Conservation (phyloP, 2,797 vertebrate genomes). For the Limnodromus scolopaceus region DNA sequence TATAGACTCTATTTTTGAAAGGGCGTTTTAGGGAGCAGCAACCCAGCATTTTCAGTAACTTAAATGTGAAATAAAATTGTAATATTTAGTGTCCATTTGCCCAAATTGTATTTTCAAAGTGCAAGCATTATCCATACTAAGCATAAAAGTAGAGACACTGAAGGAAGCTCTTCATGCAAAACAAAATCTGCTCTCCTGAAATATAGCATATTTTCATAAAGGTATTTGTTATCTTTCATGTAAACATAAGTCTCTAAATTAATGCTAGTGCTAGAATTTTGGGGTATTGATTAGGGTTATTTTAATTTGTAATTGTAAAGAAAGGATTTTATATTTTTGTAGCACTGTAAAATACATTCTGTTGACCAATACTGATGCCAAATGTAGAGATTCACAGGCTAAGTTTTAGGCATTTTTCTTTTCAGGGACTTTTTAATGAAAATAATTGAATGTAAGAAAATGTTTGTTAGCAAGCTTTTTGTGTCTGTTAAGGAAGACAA, state of each 20-base stretch:
- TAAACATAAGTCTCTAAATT: not conserved
- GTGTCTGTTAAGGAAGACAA: not conserved
- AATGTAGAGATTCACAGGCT: not conserved
- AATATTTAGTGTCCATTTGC: conserved; percentile 24
- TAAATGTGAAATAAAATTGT: conserved; percentile 61
- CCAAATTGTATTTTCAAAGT: conserved; percentile 49
- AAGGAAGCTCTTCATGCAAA: not conserved
- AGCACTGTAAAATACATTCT: not conserved
- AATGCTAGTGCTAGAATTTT: not conserved
- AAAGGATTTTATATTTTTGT: not conserved
- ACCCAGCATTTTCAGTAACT: conserved; percentile 53
- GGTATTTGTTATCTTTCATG: not conserved
- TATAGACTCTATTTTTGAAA: conserved; percentile 37
- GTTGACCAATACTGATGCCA: not conserved
- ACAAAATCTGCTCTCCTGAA: not conserved
- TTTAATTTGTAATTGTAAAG: not conserved
- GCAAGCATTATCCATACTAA: conserved; percentile 10
- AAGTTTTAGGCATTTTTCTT: not conserved
- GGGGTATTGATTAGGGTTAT: not conserved
- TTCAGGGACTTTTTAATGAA: not conserved
- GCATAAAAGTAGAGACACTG: conserved; percentile 26
- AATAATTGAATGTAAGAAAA: not conserved
- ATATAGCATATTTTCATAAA: not conserved
- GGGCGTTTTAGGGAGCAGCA: not conserved
- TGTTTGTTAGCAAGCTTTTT: not conserved